phyloP scores from a whole-genome alignment of 2,888 invertebrate genomes.

The Drosophila melanocephala region DNA sequence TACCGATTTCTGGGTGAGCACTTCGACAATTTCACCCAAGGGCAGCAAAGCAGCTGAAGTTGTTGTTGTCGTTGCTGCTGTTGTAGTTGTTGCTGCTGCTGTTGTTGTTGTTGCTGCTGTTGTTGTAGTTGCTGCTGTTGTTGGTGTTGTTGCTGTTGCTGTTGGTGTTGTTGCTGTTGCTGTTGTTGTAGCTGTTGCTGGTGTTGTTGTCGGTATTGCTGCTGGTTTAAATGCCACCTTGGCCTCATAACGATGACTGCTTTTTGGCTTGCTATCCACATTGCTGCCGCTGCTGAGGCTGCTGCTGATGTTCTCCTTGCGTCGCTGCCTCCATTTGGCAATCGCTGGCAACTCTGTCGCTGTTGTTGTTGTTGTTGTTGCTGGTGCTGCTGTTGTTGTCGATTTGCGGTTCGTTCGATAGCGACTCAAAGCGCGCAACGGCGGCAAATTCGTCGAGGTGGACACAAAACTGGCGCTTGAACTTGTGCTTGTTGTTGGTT shows the following conservation, averaged over 20 bases:
- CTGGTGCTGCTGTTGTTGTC: constrained; percentile 62
- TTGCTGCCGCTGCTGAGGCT: constrained; percentile 18
- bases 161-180: constrained; percentile 5
- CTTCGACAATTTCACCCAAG: constrained; percentile 67
- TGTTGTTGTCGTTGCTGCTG: neutral
- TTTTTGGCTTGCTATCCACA: constrained; percentile 62
- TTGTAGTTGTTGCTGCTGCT: neutral
- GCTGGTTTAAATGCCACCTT: constrained; percentile 36
- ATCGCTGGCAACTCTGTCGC: constrained; percentile 78
- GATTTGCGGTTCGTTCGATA: constrained; percentile 60
- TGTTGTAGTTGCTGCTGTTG: neutral
- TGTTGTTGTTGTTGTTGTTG: constrained; percentile 17
- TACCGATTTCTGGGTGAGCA: constrained; percentile 86
- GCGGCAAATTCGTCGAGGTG: constrained; percentile 69
- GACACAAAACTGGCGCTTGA: constrained; percentile 62
- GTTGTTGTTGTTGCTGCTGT: neutral
- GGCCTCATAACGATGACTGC: constrained; percentile 64
- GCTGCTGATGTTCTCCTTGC: constrained; percentile 55
- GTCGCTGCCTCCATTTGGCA: constrained; percentile 83
- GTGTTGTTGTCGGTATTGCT: neutral
- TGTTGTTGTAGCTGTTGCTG: neutral
- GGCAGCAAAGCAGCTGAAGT: neutral
- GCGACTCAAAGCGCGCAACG: constrained; percentile 69
- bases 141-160: neutral
- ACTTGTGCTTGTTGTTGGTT: constrained; percentile 3